Evolutionary conservation across 2,797 vertebrate species (phyloP), one percentile per base, ranked within the genome.

Genomic region (Serranus cabrilla): DNA sequence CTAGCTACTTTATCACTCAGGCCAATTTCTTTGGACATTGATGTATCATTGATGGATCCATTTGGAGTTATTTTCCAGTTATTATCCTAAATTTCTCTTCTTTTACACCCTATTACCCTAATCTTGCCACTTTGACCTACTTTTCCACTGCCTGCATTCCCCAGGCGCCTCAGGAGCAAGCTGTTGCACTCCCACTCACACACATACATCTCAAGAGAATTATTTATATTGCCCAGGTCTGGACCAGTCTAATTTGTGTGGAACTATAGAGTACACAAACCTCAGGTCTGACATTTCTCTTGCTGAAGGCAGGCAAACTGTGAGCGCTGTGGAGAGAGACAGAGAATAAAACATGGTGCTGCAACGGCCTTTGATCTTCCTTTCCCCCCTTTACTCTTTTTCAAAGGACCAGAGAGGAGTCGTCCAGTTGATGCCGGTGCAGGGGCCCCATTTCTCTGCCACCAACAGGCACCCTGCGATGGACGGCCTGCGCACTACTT

Each of bases 301-400:
- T 43, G 87, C 89, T 89, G 84, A 85, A 84, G 86, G 90, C 83
- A 47, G 61, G 73, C 49, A 76, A 83, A 78, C 74, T 86, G 74
- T 68, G 84, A 85, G 69, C n/a, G 37, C 76, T 52, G 65, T 71
- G 34, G 82, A 78, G 74, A 81, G 75, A 89, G 71, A 90, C 56
- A 86, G 84, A 86, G 92, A 94, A 94, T 93, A 94, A 93, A 92
- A 93, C 91, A 93, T 93, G 88, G 67, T 21, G 74, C 83, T 77
- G 89, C 85, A 76, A 42, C 31, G 59, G 65, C 82, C 91, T 94
- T 93, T 93, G 92, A 93, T 94, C 89, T 80, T 56, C 73, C 73
- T 60, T 81, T 79, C 83, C 57, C 71, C 80, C 65, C 75, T 80
- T 85, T 91, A 90, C 74, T 85, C 55, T 74, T 72, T 84, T 91